These are phyloP conservation scores for Salvelinus alpinus DNA, from an alignment of 2,113 vertebrate species.

Conservation along the genomic window DNA sequence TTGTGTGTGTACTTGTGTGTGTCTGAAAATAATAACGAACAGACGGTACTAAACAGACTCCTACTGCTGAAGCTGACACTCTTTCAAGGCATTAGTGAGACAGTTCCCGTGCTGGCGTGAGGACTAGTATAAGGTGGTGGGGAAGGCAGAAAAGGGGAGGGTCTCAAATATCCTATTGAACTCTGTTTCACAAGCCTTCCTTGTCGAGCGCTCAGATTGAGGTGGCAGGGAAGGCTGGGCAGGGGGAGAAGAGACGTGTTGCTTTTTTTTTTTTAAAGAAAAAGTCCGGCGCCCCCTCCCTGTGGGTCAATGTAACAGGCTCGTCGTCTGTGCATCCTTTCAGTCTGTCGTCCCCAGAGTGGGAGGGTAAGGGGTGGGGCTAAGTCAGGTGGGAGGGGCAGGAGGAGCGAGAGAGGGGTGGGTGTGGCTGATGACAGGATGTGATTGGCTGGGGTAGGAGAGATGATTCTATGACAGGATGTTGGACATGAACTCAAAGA, in stretches of 20 bases:
- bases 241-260: neutral
- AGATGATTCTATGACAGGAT: conserved; percentile 86
- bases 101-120: conserved; percentile 71
- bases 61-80: conserved; percentile 64
- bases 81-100: conserved; percentile 73
- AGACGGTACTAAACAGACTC: conserved; percentile 57
- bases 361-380: conserved; percentile 30
- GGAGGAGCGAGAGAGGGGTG: neutral
- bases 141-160: conserved; percentile 14
- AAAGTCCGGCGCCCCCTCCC: conserved; percentile 19
- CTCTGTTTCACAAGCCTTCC: conserved; percentile 34
- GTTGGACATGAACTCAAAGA: conserved; percentile 98
- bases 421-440: conserved; percentile 3
- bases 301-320: conserved; percentile 55
- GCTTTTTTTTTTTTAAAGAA: neutral
- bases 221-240: neutral
- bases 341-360: conserved; percentile 24
- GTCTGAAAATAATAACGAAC: conserved; percentile 38
- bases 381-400: neutral
- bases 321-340: conserved; percentile 28
- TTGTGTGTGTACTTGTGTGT: conserved; percentile 12
- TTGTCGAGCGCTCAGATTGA: conserved; percentile 3
- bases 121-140: conserved; percentile 37
- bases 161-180: conserved; percentile 35
- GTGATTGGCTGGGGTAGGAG: conserved; percentile 29